phyloP scores from a whole-genome alignment of 2,113 vertebrate species.

The Chelonoidis abingdonii region DNA sequence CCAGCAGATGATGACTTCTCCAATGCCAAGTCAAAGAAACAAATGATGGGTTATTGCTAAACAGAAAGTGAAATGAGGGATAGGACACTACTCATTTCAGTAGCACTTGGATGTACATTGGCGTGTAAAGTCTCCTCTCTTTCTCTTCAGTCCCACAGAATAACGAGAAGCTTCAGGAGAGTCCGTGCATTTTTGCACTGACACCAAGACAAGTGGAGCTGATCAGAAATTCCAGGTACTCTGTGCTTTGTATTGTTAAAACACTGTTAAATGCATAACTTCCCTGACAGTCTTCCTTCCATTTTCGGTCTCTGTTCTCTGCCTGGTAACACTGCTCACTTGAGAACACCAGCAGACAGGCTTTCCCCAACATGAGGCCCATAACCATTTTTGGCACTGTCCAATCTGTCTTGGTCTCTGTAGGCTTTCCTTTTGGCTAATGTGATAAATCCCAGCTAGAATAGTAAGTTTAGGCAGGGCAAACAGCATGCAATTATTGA shows the following conservation, averaged over 20 bases:
- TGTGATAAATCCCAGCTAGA: background rate
- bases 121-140: background rate
- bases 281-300: background rate
- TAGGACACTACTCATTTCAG: background rate
- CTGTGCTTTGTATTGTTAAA: fast-evolving
- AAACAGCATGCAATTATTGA: fast-evolving
- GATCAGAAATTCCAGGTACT: slow-evolving; percentile 94
- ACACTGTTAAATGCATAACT: background rate
- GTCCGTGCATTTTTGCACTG: slow-evolving; percentile 94
- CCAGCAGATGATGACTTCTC: background rate
- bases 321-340: background rate
- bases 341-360: background rate
- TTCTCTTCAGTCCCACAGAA: slow-evolving; percentile 90
- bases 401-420: background rate
- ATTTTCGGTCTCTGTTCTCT: background rate
- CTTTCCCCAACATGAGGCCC: background rate
- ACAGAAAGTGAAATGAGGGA: background rate
- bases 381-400: background rate
- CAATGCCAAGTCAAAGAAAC: background rate
- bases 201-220: slow-evolving; percentile 93
- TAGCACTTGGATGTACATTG: background rate
- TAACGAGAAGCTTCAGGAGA: slow-evolving; percentile 96
- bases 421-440: background rate
- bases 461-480: background rate
- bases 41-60: background rate